Evolutionary conservation across 2,113 vertebrate genomes (phyloP).

Genomic region (Scortum barcoo): DNA sequence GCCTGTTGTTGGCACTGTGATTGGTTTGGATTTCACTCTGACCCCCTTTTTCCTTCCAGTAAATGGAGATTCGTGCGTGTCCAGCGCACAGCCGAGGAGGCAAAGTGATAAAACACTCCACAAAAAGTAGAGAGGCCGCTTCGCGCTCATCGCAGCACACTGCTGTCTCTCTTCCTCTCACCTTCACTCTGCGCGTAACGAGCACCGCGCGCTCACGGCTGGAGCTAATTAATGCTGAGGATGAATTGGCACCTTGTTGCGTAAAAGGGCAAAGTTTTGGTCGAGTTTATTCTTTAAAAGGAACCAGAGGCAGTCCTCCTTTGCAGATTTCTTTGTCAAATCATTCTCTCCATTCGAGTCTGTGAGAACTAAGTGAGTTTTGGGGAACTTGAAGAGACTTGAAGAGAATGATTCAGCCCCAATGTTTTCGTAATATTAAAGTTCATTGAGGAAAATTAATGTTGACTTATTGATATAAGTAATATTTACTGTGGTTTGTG

Average conservation of each 20-base stretch:
- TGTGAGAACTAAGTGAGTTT: neutral
- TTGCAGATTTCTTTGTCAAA: neutral
- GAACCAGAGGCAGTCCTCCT: neutral
- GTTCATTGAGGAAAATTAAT: neutral
- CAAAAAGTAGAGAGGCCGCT: conserved; percentile 46
- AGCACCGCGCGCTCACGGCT: conserved; percentile 47
- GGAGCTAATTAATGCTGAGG: conserved; percentile 50
- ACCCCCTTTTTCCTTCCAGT: neutral
- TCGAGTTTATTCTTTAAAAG: neutral
- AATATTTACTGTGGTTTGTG: too few species aligned
- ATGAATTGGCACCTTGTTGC: neutral
- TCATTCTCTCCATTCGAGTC: neutral
- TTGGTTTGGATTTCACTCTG: neutral
- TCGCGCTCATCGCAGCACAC: conserved; percentile 68
- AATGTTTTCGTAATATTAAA: neutral
- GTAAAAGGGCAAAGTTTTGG: neutral
- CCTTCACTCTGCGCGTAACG: conserved; percentile 38
- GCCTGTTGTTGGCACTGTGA: neutral
- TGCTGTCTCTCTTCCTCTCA: neutral
- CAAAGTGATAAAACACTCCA: conserved; percentile 55
- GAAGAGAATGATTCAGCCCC: neutral
- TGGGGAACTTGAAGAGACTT: neutral
- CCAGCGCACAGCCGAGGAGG: conserved; percentile 3
- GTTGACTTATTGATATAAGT: neutral
- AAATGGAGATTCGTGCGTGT: conserved; percentile 9